Evolutionary conservation across 2,888 invertebrate species (phyloP).

Genomic region (Drosophila mercatorum): DNA sequence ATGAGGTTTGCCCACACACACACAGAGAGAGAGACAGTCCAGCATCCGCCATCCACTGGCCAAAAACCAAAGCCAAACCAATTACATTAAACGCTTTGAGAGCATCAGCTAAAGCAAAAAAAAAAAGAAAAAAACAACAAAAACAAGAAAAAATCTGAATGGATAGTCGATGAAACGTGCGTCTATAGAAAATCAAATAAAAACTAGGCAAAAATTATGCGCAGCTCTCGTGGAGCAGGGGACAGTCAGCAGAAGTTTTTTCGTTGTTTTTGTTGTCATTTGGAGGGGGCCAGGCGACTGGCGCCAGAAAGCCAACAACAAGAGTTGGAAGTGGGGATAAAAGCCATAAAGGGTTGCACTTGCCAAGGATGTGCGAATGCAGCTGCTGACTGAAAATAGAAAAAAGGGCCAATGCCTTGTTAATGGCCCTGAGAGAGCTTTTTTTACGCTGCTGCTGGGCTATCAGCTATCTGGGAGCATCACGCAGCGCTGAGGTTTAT

Average conservation of each 20-base stretch:
- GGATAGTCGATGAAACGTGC: conserved; percentile 50
- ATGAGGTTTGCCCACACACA: conserved; percentile 27
- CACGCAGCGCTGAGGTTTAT: conserved; percentile 56
- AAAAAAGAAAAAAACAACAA: conserved; percentile 17
- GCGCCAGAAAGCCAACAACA: conserved; percentile 68
- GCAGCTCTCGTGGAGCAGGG: conserved; percentile 32
- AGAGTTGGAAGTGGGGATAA: conserved; percentile 23
- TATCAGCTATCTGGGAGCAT: conserved; percentile 13
- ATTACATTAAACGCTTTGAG: conserved; percentile 78
- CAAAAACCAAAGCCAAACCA: conserved; percentile 56
- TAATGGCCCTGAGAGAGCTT: conserved; percentile 63
- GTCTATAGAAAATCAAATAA: conserved; percentile 60
- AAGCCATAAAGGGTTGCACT: conserved; percentile 51
- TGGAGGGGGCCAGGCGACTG: conserved; percentile 52
- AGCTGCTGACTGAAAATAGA: conserved; percentile 22
- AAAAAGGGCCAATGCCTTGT: conserved; percentile 71
- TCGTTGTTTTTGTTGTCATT: conserved; percentile 16
- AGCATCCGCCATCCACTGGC: conserved; percentile 24
- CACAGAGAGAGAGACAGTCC: background rate
- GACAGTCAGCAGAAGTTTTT: conserved; percentile 19
- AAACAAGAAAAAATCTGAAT: conserved; percentile 2
- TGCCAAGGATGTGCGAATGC: conserved; percentile 55
- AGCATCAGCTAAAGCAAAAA: conserved; percentile 24
- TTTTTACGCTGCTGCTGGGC: background rate
- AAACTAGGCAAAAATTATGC: conserved; percentile 69